Conservation (phyloP, 2,888 invertebrate genomes). For the Pachliopta kotzebuea region DNA sequence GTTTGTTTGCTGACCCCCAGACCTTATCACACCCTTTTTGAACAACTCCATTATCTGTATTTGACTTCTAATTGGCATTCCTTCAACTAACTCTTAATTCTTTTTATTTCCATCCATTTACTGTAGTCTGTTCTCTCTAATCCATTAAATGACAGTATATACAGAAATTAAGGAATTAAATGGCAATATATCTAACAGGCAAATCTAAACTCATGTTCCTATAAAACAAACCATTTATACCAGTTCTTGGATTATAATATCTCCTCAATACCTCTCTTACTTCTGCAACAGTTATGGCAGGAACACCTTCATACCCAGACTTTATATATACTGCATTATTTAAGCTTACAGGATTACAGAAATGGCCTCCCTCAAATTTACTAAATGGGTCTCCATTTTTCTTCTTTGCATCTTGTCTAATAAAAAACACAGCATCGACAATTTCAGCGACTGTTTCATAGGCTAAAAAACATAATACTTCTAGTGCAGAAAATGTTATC, state of each 20-base stretch:
- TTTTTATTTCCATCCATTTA: neutral
- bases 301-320: conserved; percentile 83
- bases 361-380: conserved; percentile 82
- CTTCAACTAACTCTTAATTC: neutral
- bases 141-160: too few species aligned
- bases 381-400: conserved; percentile 85
- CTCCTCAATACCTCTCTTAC: conserved; percentile 91
- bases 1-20: too few species aligned
- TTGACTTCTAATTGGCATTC: too few species aligned
- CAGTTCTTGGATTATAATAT: conserved; percentile 82
- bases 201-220: conserved; percentile 71
- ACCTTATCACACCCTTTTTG: too few species aligned
- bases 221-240: conserved; percentile 75
- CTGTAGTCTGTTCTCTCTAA: too few species aligned
- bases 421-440: conserved; percentile 90
- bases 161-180: conserved; percentile 38
- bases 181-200: conserved; percentile 59
- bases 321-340: conserved; percentile 78
- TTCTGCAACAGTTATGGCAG: conserved; percentile 88
- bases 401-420: conserved; percentile 87
- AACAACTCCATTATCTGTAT: too few species aligned
- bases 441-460: conserved; percentile 95
- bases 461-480: conserved; percentile 91
- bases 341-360: conserved; percentile 82
- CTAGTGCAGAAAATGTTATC: conserved; percentile 83